Conservation (phyloP, 2,888 invertebrate genomes). For the Salpingus planirostris region DNA sequence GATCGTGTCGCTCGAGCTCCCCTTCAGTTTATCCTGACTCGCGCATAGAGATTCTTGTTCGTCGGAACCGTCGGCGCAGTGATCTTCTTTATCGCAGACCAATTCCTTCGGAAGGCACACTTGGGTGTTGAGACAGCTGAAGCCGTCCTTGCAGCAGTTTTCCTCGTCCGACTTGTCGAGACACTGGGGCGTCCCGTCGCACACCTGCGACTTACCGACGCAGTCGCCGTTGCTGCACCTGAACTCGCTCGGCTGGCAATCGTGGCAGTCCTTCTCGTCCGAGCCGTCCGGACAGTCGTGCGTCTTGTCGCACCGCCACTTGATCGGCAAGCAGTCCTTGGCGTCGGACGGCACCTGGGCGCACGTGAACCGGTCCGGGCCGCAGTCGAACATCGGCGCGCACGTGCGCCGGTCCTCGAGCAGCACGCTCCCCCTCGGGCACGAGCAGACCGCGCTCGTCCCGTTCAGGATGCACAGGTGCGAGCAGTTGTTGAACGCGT, state of each 20-base stretch:
- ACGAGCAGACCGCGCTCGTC: conserved; percentile 60
- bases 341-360: conserved; percentile 45
- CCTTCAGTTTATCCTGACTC: conserved; percentile 39
- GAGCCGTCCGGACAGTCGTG: conserved; percentile 76
- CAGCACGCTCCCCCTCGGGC: conserved; percentile 61
- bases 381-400: conserved; percentile 59
- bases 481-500: conserved; percentile 52
- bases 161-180: conserved; percentile 61
- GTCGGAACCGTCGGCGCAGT: conserved; percentile 76
- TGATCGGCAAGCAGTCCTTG: conserved; percentile 60
- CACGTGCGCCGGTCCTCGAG: conserved; percentile 58
- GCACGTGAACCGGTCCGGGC: conserved; percentile 64
- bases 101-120: conserved; percentile 59
- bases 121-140: conserved; percentile 64
- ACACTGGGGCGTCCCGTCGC: conserved; percentile 58
- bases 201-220: conserved; percentile 37
- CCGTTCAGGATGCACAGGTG: conserved; percentile 61
- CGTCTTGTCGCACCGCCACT: conserved; percentile 73
- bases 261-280: conserved; percentile 66
- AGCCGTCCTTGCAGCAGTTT: conserved; percentile 58
- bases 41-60: conserved; percentile 60
- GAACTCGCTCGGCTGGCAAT: conserved; percentile 63
- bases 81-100: conserved; percentile 67
- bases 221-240: conserved; percentile 46
- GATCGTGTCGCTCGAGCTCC: conserved; percentile 43